Evolutionary conservation across 2,888 invertebrate genomes (phyloP).

Genomic region (Lasioglossum marginatum): DNA sequence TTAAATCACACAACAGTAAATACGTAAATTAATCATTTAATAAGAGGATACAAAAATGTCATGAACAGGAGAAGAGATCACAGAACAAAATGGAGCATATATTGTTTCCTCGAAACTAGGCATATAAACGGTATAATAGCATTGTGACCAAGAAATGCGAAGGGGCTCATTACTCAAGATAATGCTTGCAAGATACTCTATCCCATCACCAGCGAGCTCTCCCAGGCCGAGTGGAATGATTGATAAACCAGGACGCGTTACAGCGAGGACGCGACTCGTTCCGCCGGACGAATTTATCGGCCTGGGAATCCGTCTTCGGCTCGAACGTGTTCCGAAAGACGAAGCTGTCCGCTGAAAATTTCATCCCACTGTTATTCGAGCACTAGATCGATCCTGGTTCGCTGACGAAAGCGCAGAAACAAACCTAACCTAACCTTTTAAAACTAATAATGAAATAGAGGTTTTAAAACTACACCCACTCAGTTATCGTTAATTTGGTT

Average conservation of each 20-base stretch:
- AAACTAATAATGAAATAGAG: no score
- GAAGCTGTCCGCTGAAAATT: conserved; percentile 44
- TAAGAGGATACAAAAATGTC: no score
- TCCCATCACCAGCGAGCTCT: neutral
- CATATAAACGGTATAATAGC: no score
- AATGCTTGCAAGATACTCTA: neutral
- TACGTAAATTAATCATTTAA: no score
- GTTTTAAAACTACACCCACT: no score
- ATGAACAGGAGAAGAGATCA: no score
- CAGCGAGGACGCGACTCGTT: neutral
- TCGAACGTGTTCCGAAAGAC: conserved; percentile 41
- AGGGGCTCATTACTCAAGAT: neutral
- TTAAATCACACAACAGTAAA: no score
- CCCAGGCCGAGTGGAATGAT: neutral
- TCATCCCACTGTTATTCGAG: conserved; percentile 23
- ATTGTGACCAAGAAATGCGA: neutral
- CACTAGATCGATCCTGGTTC: conserved; percentile 27
- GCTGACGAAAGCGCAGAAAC: no score
- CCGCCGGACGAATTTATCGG: conserved; percentile 18
- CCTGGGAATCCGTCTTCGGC: conserved; percentile 39
- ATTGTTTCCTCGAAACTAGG: no score
- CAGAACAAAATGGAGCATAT: no score
- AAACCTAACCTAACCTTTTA: no score
- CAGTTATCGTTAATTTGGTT: no score
- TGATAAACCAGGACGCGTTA: neutral